Evolutionary conservation across 2,113 vertebrate genomes (phyloP), one percentile per base, ranked within the genome.

Genomic region (Rostratula benghalensis): DNA sequence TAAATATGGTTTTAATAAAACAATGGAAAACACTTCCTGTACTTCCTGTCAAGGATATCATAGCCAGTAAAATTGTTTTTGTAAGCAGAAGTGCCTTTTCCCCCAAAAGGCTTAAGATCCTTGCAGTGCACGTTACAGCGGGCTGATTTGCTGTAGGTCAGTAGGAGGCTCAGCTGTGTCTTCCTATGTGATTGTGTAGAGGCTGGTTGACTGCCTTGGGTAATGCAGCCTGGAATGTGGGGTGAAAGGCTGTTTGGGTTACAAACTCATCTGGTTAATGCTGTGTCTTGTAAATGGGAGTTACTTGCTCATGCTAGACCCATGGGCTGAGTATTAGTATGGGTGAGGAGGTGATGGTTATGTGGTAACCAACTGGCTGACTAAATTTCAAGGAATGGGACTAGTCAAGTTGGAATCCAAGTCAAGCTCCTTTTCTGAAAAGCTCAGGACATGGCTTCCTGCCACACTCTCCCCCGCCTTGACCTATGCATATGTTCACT

Each of bases 171-270:
- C 19, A 11, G 33, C n/a, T 6, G 18, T 25, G 19, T 89, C 67
- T 22, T 56, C 11, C 37, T 15, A 19, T 5, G 53, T 73, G 45
- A 25, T 41, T 0, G 0, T 13, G 31, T 3, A 31, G 51, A 35
- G 51, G 45, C 28, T 60, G 56, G 5, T 64, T 76, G 30, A 27
- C 37, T 24, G 8, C 65, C 65, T 22, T 25, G 45, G 35, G 4
- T 69, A 16, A 21, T 0, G 0, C 60, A 78, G n/a, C 69, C 56
- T 2, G 4, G 33, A 13, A 4, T 31, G 37, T 68, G 57, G 37
- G 30, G 5, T 22, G 39, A 46, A 27, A 10, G 60, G 3, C 6
- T 11, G 28, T 25, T 48, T 41, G 37, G 61, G 37, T 57, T 63
- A 12, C 54, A 68, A 5, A 61, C 46, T 83, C 24, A 3, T 4